Base-by-base conservation (phyloP, 1,140 invertebrate genomes). In the Ctenoplectra terminalis region DNA sequence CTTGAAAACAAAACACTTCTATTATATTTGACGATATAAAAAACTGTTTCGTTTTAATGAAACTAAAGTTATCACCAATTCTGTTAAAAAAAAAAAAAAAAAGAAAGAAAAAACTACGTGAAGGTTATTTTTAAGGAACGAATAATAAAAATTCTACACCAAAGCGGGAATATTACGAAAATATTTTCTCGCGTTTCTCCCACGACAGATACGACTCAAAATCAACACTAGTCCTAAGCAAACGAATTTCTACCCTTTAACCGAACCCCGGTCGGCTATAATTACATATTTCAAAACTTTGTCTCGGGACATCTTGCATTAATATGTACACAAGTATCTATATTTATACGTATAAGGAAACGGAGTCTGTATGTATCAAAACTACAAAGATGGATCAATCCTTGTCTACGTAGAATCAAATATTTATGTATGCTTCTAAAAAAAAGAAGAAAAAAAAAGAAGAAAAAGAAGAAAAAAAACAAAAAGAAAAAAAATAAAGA, bases 281-380 rank as follows among this genome's bases (percentile, higher is more conserved):
- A 46, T 43, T 63, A 43, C 61, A 20, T 67, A n/a, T 71, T 48
- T 52, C 29, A 7, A 0, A 15, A 11, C 17, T 60, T 67, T 75
- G 71, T 74, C 78, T 75, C 61, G 71, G 50, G 40, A 29, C 71
- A 75, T 23, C 71, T 66, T 58, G 50, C 40, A 17, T 37, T 66
- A 20, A 52, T 75, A 50, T 75, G 40, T 74, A 81, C 37, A 74
- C 29, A 40, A 23, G 43, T 58, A 17, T 29, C 23, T 40, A 34
- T 66, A 46, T 46, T 17, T 61, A 11, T n/a, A 64, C 23, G 26
- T 61, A 37, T 8, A n/a, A 31, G 13, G 15, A 52, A 84, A 37
- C 13, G 29, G 46, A 60, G 15, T 9, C 23, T 67, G 63, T 43
- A 67, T 46, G 17, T 46, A 67, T 20, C 9, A 2, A 7, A 29